A percentile compares a stretch with the other conserved stretches of the same genome.
These are phyloP conservation scores for Mya arenaria DNA, from an alignment of 1,140 invertebrate genomes.

Conservation along the genomic window DNA sequence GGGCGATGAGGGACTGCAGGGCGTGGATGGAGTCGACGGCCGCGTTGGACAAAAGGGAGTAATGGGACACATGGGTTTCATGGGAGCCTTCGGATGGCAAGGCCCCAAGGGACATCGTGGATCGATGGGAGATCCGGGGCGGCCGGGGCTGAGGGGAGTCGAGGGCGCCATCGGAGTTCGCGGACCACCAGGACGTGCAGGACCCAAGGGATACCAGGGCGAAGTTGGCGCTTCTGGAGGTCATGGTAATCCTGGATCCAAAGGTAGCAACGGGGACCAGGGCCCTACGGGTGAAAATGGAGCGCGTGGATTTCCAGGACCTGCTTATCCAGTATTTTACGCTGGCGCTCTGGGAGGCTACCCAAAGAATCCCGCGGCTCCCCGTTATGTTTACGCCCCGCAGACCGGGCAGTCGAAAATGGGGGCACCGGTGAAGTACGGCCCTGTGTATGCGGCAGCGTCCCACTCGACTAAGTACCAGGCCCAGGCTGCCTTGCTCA, in stretches of 20 bases:
- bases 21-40: conserved; percentile 36
- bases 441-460: conserved; percentile 20
- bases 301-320: conserved; percentile 14
- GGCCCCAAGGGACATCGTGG: conserved; percentile 33
- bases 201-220: conserved; percentile 48
- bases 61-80: conserved; percentile 33
- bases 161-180: conserved; percentile 21
- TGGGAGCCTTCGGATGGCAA: conserved; percentile 39
- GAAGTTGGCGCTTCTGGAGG: conserved; percentile 11
- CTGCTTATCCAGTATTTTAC: conserved; percentile 39
- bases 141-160: conserved; percentile 18
- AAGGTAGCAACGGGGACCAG: conserved; percentile 34
- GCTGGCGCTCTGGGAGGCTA: conserved; percentile 35
- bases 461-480: not conserved
- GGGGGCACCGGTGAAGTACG: not conserved
- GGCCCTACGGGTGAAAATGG: conserved; percentile 13
- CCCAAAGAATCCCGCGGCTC: conserved; percentile 39
- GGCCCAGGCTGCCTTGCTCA: not conserved
- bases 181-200: conserved; percentile 8
- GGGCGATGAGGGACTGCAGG: conserved; percentile 34
- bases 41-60: conserved; percentile 35
- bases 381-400: conserved; percentile 21
- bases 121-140: not conserved
- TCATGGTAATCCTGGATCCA: conserved; percentile 14
- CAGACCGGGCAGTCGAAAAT: not conserved